Base-by-base conservation (phyloP, 2,888 invertebrate species). In the Macrosiphum euphorbiae region DNA sequence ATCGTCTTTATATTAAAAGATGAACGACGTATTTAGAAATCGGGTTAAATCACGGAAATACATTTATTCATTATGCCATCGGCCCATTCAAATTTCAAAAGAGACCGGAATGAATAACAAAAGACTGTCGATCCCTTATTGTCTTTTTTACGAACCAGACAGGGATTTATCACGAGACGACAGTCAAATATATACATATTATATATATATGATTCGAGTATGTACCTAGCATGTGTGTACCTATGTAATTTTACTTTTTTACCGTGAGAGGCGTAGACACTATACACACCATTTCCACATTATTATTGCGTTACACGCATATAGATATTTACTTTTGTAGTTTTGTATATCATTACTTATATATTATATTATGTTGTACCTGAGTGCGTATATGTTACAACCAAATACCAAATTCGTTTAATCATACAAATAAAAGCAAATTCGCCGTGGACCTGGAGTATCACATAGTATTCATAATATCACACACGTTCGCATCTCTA, bases 21-120 rank as follows among this genome's bases (percentile, higher is more conserved):
- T 41, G 67, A 90, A 87, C 90, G 90, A 52, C 61, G 90, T 86
- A 87, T 94, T 90, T 90, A 28, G 61, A 94, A 90, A 90, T 90
- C 94, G 58, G 86, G 94, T 94, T 94, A 93, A 93, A 93, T 85
- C 93, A 90, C 85, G 93, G 93, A 93, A 89, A 90, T 90, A 90
- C 58, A 35, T 89, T 47, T 89, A 44, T 89, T 87, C 50, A 52
- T 90, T 87, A 86, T 61, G 41, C 26, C 20, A 61, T 89, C 28
- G 86, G 52, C 4, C n/a, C 85, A 24, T 90, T 87, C 86, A 94
- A 87, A 90, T 78, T 78, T 78, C 78, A 78, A 35, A 78, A 78
- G 35, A 90, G 86, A 94, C 94, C 90, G 90, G 94, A 94, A 90
- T 87, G 86, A 86, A 90, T 44, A 52, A 94, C 94, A 94, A 94